Conservation (phyloP, 2,888 invertebrate species). For the Smittia sp. region DNA sequence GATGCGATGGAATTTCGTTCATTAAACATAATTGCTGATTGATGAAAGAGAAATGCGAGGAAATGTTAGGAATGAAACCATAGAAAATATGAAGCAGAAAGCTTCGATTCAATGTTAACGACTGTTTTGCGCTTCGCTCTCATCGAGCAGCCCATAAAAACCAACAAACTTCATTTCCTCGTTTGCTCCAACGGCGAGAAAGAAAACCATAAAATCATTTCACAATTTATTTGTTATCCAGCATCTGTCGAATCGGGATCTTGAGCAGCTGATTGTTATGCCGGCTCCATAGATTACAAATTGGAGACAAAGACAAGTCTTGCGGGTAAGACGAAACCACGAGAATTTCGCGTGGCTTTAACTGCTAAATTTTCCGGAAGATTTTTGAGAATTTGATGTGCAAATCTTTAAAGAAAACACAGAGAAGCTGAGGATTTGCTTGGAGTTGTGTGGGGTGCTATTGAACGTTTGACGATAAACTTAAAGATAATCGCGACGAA, state of each 20-base stretch:
- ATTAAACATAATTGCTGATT: background rate
- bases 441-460: too few relatives aligned
- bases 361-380: too few relatives aligned
- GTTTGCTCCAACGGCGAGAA: background rate
- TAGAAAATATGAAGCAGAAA: constrained; percentile 11
- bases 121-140: background rate
- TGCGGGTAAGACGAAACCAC: too few relatives aligned
- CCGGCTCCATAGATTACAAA: too few relatives aligned
- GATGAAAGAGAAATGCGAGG: background rate
- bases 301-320: too few relatives aligned
- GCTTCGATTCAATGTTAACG: constrained; percentile 9
- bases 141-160: constrained; percentile 13
- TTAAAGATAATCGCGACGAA: too few relatives aligned
- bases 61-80: background rate
- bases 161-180: background rate
- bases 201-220: constrained; percentile 32
- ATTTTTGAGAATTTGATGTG: too few relatives aligned
- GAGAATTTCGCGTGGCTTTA: too few relatives aligned
- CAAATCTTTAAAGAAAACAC: too few relatives aligned
- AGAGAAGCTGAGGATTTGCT: too few relatives aligned
- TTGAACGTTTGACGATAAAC: too few relatives aligned
- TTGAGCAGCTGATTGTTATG: background rate
- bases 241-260: constrained; percentile 29
- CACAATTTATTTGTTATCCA: constrained; percentile 39
- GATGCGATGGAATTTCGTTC: background rate